Evolutionary conservation across 2,888 invertebrate species (phyloP).

Genomic region (Plebejus anna): DNA sequence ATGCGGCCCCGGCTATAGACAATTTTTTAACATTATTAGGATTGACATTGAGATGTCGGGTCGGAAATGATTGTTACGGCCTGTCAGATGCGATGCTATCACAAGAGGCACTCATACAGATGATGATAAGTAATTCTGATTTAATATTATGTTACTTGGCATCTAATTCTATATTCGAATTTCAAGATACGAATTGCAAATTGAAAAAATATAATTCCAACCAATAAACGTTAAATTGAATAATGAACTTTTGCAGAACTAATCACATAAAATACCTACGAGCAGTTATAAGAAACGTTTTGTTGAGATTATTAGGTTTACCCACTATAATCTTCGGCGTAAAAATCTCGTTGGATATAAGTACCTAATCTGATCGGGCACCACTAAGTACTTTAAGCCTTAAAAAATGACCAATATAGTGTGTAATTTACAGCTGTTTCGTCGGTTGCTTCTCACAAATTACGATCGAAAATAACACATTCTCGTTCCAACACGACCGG

Average conservation of each 20-base stretch:
- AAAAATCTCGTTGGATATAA: conserved; percentile 3
- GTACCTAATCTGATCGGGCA: background rate
- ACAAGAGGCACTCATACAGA: conserved; percentile 19
- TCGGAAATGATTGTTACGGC: conserved; percentile 46
- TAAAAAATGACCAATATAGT: conserved; percentile 57
- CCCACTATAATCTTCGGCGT: background rate
- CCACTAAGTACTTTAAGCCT: conserved; percentile 39
- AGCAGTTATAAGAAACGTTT: background rate
- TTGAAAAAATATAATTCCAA: background rate
- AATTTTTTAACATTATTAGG: conserved; percentile 48
- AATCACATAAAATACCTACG: background rate
- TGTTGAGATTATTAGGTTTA: background rate
- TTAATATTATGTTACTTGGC: conserved; percentile 4
- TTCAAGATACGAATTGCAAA: background rate
- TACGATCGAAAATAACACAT: conserved; percentile 79
- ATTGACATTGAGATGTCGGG: conserved; percentile 47
- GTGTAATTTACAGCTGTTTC: conserved; percentile 77
- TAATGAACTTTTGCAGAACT: background rate
- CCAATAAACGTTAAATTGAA: background rate
- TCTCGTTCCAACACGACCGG: conserved; percentile 64
- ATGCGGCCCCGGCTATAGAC: conserved; percentile 35
- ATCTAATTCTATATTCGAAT: background rate
- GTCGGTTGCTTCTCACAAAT: conserved; percentile 77
- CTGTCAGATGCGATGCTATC: conserved; percentile 30
- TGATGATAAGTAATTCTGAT: conserved; percentile 17